These are phyloP conservation scores for Trissoscelio sp. DNA, from an alignment of 2,888 invertebrate species.

Conservation along the genomic window DNA sequence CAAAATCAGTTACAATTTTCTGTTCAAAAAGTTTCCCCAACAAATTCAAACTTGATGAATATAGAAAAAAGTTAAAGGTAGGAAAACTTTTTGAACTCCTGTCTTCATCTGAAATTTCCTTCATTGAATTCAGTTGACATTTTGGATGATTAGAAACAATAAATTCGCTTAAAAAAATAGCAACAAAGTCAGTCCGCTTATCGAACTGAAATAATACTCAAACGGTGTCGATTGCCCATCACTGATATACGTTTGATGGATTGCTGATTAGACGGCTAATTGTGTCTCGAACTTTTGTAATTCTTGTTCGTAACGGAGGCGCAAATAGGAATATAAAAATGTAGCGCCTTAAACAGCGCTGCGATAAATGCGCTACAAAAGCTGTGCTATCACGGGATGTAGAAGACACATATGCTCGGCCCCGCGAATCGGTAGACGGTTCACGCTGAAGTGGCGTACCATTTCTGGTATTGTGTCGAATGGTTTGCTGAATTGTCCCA, in stretches of 20 bases:
- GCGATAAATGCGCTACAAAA: conserved; percentile 85
- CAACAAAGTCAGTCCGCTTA: conserved; percentile 34
- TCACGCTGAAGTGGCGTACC: conserved; percentile 96
- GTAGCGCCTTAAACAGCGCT: conserved; percentile 79
- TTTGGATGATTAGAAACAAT: conserved; percentile 21
- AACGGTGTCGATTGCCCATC: conserved; percentile 47
- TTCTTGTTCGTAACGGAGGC: conserved; percentile 10
- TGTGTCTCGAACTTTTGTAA: conserved; percentile 36
- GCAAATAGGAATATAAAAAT: conserved; percentile 73
- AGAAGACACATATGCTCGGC: conserved; percentile 98
- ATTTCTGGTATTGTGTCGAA: conserved; percentile 97
- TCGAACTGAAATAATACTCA: conserved; percentile 40
- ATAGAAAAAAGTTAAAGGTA: too few relatives aligned
- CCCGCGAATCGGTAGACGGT: conserved; percentile 96
- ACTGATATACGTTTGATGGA: conserved; percentile 45
- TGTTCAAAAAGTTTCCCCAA: conserved; percentile 7
- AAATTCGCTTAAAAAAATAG: conserved; percentile 18
- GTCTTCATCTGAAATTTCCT: background rate
- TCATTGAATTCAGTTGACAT: background rate
- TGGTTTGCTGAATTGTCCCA: conserved; percentile 96
- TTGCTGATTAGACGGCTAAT: conserved; percentile 36
- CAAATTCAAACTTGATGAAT: too few relatives aligned
- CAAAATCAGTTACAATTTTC: conserved; percentile 16
- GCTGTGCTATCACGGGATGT: conserved; percentile 94
- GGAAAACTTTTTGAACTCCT: background rate